Base-by-base conservation (phyloP, 2,113 vertebrate species). In the Euleptes europaea region DNA sequence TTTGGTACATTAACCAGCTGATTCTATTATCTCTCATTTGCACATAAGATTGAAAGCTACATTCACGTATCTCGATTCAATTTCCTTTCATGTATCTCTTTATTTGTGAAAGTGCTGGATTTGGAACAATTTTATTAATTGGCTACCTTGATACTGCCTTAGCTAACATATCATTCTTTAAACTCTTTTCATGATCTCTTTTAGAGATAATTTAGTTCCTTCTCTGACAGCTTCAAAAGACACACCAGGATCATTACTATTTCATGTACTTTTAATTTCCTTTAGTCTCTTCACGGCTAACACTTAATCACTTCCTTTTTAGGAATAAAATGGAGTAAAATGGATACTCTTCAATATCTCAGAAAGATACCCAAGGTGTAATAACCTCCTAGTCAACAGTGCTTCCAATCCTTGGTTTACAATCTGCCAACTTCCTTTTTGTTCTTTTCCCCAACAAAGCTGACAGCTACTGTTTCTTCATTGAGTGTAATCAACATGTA, bases 91-190 rank as follows among this genome's bases (percentile, higher is more conserved):
- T 51, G 72, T 74, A 75, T 73, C 2, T 72, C 84, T 88, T 76
- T 84, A 65, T 89, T 70, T 80, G 40, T 85, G 54, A 80, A 84
- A 44, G 21, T 83, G 12, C 54, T 54, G 21, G 0, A 0, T 86
- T 88, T n/a, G 7, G 74, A 87, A 26, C 23, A 66, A 74, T 28
- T 89, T 89, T 88, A 87, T 4, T 89, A 84, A 88, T n/a, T 76
- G 65, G n/a, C 12, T 31, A 19, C 88, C 89, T 60, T 90, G 76
- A 60, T 82, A 40, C 2, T 78, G 17, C 44, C 74, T 86, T 65
- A 78, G 19, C n/a, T 78, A 85, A 85, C 4, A 5, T 31, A 49
- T 66, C 66, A 5, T 84, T 26, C 38, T 77, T 82, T 71, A 88
- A 82, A 77, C 65, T 72, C 72, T 63, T 54, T 65, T 81, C 65